Evolutionary conservation across 2,888 invertebrate genomes (phyloP).

Genomic region (Synergus umbraculus): DNA sequence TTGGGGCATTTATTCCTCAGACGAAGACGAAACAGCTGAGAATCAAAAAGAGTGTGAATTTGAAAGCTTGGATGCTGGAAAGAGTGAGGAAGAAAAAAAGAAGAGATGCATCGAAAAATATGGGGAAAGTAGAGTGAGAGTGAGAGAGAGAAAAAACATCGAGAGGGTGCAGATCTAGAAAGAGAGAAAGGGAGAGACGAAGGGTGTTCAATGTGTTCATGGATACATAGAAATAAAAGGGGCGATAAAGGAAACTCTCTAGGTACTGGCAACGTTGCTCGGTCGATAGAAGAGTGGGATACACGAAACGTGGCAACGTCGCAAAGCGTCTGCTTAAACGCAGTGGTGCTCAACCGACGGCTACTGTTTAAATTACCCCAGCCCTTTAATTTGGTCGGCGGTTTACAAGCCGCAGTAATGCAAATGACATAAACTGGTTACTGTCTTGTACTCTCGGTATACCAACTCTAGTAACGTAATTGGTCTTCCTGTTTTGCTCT

Average conservation of each 20-base stretch:
- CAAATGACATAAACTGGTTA: slow-evolving; percentile 21
- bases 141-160: slow-evolving; percentile 49
- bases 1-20: slow-evolving; percentile 23
- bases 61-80: slow-evolving; percentile 41
- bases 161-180: slow-evolving; percentile 17
- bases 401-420: slow-evolving; percentile 24
- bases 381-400: slow-evolving; percentile 28
- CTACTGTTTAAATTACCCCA: slow-evolving; percentile 32
- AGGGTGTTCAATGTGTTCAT: slow-evolving; percentile 56
- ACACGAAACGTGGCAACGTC: slow-evolving; percentile 70
- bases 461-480: neutral
- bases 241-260: slow-evolving; percentile 73
- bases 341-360: slow-evolving; percentile 67
- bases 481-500: neutral
- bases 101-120: slow-evolving; percentile 48
- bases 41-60: neutral
- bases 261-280: slow-evolving; percentile 73
- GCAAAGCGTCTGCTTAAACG: slow-evolving; percentile 71
- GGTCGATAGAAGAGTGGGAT: slow-evolving; percentile 76
- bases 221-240: slow-evolving; percentile 63
- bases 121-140: slow-evolving; percentile 46
- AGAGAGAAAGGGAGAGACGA: slow-evolving; percentile 54
- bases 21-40: slow-evolving; percentile 18
- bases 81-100: slow-evolving; percentile 45
- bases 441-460: slow-evolving; percentile 42